phyloP scores from a whole-genome alignment of 2,888 invertebrate genomes.

The Tetheella fluctuosa region DNA sequence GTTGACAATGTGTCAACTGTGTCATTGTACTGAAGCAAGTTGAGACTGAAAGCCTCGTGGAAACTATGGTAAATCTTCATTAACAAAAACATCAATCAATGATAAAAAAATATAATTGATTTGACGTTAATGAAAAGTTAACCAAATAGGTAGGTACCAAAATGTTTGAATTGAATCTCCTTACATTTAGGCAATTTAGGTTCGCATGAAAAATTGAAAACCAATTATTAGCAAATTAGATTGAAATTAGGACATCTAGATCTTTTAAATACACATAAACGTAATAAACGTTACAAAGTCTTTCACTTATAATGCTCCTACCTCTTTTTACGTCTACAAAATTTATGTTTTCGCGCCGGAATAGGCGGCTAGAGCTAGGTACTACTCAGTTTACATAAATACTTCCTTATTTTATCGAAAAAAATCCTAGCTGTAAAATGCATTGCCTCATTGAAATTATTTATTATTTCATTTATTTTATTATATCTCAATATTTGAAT shows the following conservation, averaged over 20 bases:
- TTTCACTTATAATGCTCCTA: too few species aligned
- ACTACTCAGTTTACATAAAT: neutral
- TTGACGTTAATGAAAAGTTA: conserved; percentile 24
- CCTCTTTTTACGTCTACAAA: neutral
- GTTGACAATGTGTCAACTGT: too few species aligned
- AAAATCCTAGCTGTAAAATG: neutral
- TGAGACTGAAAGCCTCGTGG: neutral
- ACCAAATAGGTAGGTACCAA: conserved; percentile 19
- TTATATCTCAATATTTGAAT: conserved; percentile 30
- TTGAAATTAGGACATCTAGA: neutral
- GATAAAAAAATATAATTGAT: neutral
- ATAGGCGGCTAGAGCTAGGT: neutral
- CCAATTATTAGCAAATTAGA: neutral
- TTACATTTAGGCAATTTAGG: neutral
- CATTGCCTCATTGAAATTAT: conserved; percentile 39
- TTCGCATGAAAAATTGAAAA: neutral
- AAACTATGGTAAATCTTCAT: neutral
- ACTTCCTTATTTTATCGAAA: neutral
- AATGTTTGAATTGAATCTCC: neutral
- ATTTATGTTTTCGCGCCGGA: neutral
- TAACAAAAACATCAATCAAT: conserved; percentile 25
- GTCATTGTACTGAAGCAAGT: too few species aligned
- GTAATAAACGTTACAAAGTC: too few species aligned
- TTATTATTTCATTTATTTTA: conserved; percentile 16
- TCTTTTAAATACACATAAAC: neutral